These are phyloP conservation scores for Sandelia bainsii DNA, from an alignment of 2,797 vertebrate species.

Conservation along the genomic window DNA sequence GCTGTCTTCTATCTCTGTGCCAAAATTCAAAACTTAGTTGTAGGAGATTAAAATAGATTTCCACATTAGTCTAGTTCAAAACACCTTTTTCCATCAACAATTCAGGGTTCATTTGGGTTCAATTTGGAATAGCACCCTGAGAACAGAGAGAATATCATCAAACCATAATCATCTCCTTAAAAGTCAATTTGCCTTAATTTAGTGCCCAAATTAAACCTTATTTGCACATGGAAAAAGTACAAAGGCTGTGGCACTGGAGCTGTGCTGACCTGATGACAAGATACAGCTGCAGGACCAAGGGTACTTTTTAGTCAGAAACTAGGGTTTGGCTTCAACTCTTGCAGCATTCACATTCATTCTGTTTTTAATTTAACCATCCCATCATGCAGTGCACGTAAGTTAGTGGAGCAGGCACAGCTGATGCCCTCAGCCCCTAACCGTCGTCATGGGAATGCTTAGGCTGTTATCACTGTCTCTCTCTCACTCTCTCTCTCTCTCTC, in stretches of 20 bases:
- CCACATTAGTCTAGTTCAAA: constrained; percentile 30
- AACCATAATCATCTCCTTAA: constrained; percentile 26
- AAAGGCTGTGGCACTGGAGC: constrained; percentile 14
- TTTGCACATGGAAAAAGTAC: constrained; percentile 10
- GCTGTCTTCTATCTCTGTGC: constrained; percentile 15
- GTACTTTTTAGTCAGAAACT: constrained; percentile 13
- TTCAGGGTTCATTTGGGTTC: constrained; percentile 18
- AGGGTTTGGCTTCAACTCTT: constrained; percentile 35
- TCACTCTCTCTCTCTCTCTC: not conserved
- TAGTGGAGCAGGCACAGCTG: constrained; percentile 62
- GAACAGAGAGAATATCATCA: constrained; percentile 25
- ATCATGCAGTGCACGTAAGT: constrained; percentile 52
- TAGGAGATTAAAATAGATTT: constrained; percentile 40
- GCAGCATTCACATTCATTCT: constrained; percentile 52
- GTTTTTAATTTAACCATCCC: constrained; percentile 50
- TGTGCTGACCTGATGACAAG: constrained; percentile 14
- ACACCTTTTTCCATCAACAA: constrained; percentile 19
- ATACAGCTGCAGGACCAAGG: constrained; percentile 30
- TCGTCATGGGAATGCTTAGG: constrained; percentile 55
- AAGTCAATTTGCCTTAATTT: constrained; percentile 29
- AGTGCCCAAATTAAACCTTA: not conserved
- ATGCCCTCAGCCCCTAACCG: constrained; percentile 37
- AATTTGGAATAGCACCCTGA: constrained; percentile 15
- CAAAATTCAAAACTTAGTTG: constrained; percentile 23
- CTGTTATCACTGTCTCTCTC: constrained; percentile 24